Base-by-base conservation (phyloP, 1,140 invertebrate genomes). In the Ips nitidus region DNA sequence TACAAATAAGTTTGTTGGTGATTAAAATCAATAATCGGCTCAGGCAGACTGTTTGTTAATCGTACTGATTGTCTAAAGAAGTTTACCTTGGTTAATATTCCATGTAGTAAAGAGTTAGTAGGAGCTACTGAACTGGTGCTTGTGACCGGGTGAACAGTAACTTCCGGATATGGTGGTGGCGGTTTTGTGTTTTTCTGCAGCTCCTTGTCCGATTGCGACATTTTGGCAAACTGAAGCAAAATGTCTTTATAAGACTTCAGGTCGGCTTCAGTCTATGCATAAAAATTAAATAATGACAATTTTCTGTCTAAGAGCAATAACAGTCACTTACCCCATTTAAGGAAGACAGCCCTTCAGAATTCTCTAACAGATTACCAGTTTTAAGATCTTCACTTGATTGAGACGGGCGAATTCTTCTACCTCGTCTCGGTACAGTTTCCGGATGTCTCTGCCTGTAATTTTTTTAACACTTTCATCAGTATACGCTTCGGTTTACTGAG, bases 101-200 rank as follows among this genome's bases (percentile, higher is more conserved):
- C 89, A 75, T 91, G 90, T 2, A 92, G 82, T 41, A 92, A 79
- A 1, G 90, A 91, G 73, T 88, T 88, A 83, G 78, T 84, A 75
- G 80, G 83, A 52, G 78, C 76, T 6, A 74, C 58, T 42, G 73
- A 66, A 82, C 75, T 41, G 81, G 82, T 80, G 2, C 77, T 76
- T 3, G 77, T 73, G 61, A 92, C 90, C 1, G 90, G 90, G 77
- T 91, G 87, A 6, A 92, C 81, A 1, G 90, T 91, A 40, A 92
- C 90, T 78, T 92, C 90, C 0, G 90, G 90, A 81, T 90, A 92
- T 56, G 89, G 89, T 45, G 89, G 87, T 1, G 88, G 86, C 8
- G 86, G 83, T 53, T 77, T 71, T 39, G 78, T 66, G 40, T 71
- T 62, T 40, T 43, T 66, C 36, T 71, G 69, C 1, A 78, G 62